A percentile compares a stretch with the other conserved stretches of the same genome.
These are phyloP conservation scores for Dryobotodes eremita DNA, from an alignment of 2,888 invertebrate species.

Conservation along the genomic window DNA sequence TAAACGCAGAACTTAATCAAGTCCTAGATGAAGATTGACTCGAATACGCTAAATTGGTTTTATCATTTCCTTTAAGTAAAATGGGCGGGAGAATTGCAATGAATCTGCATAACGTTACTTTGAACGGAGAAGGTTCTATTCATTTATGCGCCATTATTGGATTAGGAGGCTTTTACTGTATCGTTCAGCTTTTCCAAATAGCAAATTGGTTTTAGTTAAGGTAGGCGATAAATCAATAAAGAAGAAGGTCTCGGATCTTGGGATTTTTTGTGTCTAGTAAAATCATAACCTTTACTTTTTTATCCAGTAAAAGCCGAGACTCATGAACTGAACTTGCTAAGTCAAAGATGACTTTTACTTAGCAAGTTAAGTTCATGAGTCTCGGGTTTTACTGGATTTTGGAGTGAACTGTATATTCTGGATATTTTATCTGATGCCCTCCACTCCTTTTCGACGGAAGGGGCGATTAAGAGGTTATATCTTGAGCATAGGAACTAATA, in stretches of 20 bases:
- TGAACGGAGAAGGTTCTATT: conserved; percentile 25
- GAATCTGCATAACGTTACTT: conserved; percentile 28
- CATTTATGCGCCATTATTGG: conserved; percentile 38
- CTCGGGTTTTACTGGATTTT: neutral
- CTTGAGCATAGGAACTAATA: neutral
- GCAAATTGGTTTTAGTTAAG: conserved; percentile 17
- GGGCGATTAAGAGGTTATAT: neutral
- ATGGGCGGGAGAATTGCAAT: conserved; percentile 42
- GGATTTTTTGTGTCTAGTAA: neutral
- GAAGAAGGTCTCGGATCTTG: neutral
- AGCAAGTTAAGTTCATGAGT: neutral
- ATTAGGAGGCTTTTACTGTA: conserved; percentile 25
- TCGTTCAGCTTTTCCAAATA: neutral
- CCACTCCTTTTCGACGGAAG: neutral
- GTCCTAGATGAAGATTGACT: conserved; percentile 56
- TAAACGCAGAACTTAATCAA: conserved; percentile 48
- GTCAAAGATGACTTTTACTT: too few species aligned
- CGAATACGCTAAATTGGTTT: conserved; percentile 49
- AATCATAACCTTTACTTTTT: neutral
- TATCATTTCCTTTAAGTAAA: conserved; percentile 43
- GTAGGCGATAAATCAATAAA: conserved; percentile 8
- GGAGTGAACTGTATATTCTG: neutral
- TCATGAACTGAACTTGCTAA: too few species aligned
- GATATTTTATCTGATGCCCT: neutral
- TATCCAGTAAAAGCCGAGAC: too few species aligned